Percentiles rank a stretch among this genome's conserved stretches.
These are phyloP conservation scores for Leptinotarsa lineolata DNA, from an alignment of 1,140 invertebrate genomes.

Conservation along the genomic window DNA sequence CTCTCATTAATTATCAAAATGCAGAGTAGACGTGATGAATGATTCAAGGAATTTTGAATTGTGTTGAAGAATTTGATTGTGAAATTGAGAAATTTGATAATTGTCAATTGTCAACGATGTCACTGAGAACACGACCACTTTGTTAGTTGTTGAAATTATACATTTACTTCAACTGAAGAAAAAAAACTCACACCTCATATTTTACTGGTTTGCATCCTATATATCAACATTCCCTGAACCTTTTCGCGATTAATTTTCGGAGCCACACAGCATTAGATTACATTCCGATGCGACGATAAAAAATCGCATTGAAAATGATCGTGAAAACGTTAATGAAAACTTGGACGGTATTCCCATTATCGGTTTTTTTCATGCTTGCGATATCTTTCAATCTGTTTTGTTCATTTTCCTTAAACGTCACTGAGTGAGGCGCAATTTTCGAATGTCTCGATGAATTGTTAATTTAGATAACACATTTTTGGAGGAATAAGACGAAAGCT, in stretches of 20 bases:
- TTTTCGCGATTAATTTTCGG: not conserved
- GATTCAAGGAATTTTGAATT: too few species aligned
- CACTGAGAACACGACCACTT: too few species aligned
- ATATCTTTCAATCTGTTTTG: constrained; percentile 4
- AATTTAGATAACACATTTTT: not conserved
- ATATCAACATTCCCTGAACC: not conserved
- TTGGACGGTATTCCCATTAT: constrained; percentile 3
- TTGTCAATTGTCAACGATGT: too few species aligned
- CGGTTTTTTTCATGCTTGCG: not conserved
- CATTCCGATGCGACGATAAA: not conserved
- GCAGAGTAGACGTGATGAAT: too few species aligned
- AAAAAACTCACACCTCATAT: too few species aligned
- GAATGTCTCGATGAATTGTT: constrained; percentile 4
- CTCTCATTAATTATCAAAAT: too few species aligned
- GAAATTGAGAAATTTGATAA: too few species aligned
- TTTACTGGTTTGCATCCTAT: too few species aligned
- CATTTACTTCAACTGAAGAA: too few species aligned
- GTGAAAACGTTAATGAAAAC: constrained; percentile 14
- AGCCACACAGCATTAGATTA: constrained; percentile 13
- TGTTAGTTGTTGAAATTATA: too few species aligned
- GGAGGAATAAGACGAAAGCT: too few species aligned
- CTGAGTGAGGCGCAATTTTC: not conserved
- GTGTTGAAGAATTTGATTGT: too few species aligned
- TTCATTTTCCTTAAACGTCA: constrained; percentile 12
- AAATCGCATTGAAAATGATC: not conserved